Evolutionary conservation across 2,113 vertebrate species (phyloP).

Genomic region (Meles meles): DNA sequence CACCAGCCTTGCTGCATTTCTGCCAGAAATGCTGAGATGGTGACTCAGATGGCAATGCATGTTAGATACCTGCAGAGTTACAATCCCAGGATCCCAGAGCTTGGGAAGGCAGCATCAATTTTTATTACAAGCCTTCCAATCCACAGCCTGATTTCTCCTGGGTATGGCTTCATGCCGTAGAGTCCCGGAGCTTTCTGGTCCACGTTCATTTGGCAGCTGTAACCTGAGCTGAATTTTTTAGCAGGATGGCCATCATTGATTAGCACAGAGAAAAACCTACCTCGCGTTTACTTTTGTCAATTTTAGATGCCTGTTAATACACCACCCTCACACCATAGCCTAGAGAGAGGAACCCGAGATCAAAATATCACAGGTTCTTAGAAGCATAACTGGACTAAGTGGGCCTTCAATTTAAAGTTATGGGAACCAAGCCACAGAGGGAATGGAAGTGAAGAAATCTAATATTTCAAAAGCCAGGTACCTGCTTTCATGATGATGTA

Average conservation of each 20-base stretch:
- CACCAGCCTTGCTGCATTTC: not conserved
- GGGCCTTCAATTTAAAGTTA: slow-evolving; percentile 33
- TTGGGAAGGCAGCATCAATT: not conserved
- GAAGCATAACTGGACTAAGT: slow-evolving; percentile 20
- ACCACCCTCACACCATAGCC: not conserved
- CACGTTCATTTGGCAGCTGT: not conserved
- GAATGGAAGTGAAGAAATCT: not conserved
- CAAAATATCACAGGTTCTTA: not conserved
- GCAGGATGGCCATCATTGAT: not conserved
- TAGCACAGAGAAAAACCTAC: not conserved
- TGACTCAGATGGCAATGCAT: not conserved
- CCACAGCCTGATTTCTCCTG: slow-evolving; percentile 32
- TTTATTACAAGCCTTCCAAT: not conserved
- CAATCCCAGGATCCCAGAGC: not conserved
- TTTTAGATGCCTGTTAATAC: not conserved
- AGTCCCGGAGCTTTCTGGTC: not conserved
- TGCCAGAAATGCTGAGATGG: not conserved
- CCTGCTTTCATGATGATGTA: not conserved
- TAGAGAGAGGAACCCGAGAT: not conserved
- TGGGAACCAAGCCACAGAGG: not conserved
- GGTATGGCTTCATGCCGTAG: not conserved
- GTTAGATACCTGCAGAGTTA: not conserved
- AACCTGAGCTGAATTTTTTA: not conserved
- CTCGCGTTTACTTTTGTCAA: not conserved
- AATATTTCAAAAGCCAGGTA: slow-evolving; percentile 30